A percentile compares a stretch with the other conserved stretches of the same genome.
These are phyloP conservation scores for Scaptomyza pallida DNA, from an alignment of 1,140 invertebrate species.

Conservation along the genomic window DNA sequence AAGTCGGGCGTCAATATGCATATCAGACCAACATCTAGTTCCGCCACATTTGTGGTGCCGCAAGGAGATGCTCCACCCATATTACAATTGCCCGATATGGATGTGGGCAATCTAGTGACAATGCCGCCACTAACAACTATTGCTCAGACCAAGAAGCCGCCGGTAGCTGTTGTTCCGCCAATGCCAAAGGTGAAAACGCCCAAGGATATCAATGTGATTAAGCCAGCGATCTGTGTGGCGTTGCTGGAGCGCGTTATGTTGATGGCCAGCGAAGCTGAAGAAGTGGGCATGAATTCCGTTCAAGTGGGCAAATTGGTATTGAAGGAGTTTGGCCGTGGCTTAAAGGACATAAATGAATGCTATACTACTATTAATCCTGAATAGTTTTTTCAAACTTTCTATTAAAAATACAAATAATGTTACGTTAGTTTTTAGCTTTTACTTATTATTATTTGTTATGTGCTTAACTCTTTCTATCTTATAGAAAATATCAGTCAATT, in stretches of 20 bases:
- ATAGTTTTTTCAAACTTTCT: neutral
- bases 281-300: slow-evolving; percentile 25
- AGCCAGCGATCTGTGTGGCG: slow-evolving; percentile 35
- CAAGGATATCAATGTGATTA: slow-evolving; percentile 41
- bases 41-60: slow-evolving; percentile 5
- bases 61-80: neutral
- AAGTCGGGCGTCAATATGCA: slow-evolving; percentile 46
- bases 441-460: neutral
- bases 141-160: slow-evolving; percentile 7
- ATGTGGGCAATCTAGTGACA: slow-evolving; percentile 20
- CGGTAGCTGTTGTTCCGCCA: too few species aligned
- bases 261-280: slow-evolving; percentile 48
- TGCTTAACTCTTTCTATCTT: neutral
- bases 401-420: neutral
- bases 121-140: slow-evolving; percentile 26
- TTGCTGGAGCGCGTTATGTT: slow-evolving; percentile 43
- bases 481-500: neutral
- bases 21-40: slow-evolving; percentile 9
- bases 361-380: slow-evolving; percentile 1
- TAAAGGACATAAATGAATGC: slow-evolving; percentile 19
- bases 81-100: slow-evolving; percentile 11
- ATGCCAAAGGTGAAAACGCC: neutral
- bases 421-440: neutral
- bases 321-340: slow-evolving; percentile 29
- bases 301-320: slow-evolving; percentile 45